Evolutionary conservation across 1,140 invertebrate genomes (phyloP).

Genomic region (Copidosoma floridanum): DNA sequence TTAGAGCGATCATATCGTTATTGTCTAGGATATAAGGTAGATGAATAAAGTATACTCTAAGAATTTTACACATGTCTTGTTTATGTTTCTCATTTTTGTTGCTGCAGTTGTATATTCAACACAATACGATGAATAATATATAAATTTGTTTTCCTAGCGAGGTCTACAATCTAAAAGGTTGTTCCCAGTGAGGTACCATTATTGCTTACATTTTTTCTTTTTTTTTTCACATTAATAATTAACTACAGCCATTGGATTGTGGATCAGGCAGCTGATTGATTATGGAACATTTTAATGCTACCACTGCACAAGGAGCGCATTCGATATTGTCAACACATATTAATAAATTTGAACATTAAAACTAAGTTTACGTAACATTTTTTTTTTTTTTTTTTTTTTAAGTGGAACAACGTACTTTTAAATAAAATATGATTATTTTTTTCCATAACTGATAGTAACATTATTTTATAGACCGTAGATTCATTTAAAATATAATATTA

Average conservation of each 20-base stretch:
- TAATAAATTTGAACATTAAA: constrained; percentile 4
- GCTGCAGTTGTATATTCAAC: not conserved
- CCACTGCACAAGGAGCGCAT: not conserved
- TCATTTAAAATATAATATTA: too few relatives aligned
- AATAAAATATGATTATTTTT: too few relatives aligned
- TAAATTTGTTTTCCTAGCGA: too few relatives aligned
- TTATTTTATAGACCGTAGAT: too few relatives aligned
- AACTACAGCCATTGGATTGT: not conserved
- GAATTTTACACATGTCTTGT: constrained; percentile 7
- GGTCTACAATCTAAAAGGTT: constrained; percentile 14
- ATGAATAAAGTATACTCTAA: constrained; percentile 3
- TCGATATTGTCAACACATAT: constrained; percentile 15
- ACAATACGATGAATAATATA: too few relatives aligned
- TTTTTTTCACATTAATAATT: constrained; percentile 1
- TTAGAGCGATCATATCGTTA: constrained; percentile 1
- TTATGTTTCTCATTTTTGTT: not conserved
- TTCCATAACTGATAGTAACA: too few relatives aligned
- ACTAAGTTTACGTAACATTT: too few relatives aligned
- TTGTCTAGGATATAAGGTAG: not conserved
- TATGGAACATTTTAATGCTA: not conserved
- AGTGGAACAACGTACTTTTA: too few relatives aligned
- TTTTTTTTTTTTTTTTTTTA: too few relatives aligned
- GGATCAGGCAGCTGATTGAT: not conserved
- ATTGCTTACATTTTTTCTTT: constrained; percentile 20
- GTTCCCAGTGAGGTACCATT: constrained; percentile 19